These are phyloP conservation scores for Axis porcinus DNA, from an alignment of 2,113 vertebrate genomes.

Conservation along the genomic window DNA sequence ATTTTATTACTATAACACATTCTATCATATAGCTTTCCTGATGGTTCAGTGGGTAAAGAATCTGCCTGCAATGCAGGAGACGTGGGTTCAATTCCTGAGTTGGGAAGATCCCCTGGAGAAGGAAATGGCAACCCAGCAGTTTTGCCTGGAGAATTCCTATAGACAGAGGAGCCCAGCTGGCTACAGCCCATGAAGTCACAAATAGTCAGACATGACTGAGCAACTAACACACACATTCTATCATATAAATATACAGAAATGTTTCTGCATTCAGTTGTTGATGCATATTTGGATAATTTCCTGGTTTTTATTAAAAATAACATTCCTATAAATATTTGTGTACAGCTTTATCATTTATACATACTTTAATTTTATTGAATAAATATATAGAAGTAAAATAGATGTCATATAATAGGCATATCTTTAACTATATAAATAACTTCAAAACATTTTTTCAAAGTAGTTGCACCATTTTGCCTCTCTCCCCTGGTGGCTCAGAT, in stretches of 20 bases:
- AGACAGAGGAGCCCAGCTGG: background rate
- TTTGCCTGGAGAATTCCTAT: background rate
- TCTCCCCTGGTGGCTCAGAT: background rate
- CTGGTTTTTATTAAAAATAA: background rate
- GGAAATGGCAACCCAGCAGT: background rate
- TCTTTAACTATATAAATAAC: background rate
- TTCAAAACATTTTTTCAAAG: background rate
- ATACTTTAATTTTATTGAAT: background rate
- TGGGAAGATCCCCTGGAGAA: background rate
- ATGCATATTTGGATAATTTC: background rate
- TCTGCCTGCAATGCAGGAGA: background rate
- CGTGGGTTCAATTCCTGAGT: background rate
- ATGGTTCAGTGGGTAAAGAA: background rate
- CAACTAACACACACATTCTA: background rate
- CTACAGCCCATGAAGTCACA: background rate
- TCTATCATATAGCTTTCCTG: background rate
- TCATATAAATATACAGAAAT: background rate
- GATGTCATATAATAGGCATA: background rate
- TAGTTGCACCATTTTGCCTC: background rate
- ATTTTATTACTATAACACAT: background rate
- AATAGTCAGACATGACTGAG: background rate
- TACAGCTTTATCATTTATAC: background rate
- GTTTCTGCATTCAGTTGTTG: background rate
- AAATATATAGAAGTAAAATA: background rate
- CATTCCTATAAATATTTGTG: background rate